phyloP scores from a whole-genome alignment of 2,797 vertebrate species.

The Pristis pectinata region DNA sequence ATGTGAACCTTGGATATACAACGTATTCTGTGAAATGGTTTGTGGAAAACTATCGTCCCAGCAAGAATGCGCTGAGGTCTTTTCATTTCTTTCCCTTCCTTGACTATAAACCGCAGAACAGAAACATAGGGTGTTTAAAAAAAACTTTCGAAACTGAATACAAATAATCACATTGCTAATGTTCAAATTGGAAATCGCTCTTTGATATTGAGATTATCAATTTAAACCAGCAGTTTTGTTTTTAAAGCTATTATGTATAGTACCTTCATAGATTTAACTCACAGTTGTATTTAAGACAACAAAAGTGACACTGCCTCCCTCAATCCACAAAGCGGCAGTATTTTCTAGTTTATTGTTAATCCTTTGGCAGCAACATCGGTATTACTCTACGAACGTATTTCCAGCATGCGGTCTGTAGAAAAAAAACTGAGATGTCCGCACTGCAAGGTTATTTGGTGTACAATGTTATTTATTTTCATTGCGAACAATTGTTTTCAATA shows the following conservation, averaged over 20 bases:
- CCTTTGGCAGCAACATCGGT: too few relatives aligned
- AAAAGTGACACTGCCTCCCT: not conserved
- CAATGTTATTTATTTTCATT: not conserved
- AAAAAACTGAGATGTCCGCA: not conserved
- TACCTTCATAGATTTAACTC: not conserved
- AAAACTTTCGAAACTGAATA: not conserved
- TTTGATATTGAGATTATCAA: not conserved
- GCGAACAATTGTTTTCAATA: not conserved
- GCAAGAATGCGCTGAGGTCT: too few relatives aligned
- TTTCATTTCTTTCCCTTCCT: not conserved
- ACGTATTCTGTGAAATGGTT: not conserved
- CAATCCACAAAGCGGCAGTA: conserved; percentile 18
- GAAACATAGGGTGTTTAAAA: not conserved
- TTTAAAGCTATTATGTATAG: not conserved
- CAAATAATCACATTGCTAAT: not conserved
- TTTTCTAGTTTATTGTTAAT: not conserved
- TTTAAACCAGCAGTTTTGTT: not conserved
- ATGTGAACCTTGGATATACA: too few relatives aligned
- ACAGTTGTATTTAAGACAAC: not conserved
- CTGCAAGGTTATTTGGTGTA: not conserved
- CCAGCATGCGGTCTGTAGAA: too few relatives aligned
- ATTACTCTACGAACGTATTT: not conserved
- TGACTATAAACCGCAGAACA: not conserved
- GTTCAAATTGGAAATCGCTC: not conserved
- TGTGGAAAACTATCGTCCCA: not conserved